Conservation (phyloP, 2,888 invertebrate genomes). For the Philereme transversata region DNA sequence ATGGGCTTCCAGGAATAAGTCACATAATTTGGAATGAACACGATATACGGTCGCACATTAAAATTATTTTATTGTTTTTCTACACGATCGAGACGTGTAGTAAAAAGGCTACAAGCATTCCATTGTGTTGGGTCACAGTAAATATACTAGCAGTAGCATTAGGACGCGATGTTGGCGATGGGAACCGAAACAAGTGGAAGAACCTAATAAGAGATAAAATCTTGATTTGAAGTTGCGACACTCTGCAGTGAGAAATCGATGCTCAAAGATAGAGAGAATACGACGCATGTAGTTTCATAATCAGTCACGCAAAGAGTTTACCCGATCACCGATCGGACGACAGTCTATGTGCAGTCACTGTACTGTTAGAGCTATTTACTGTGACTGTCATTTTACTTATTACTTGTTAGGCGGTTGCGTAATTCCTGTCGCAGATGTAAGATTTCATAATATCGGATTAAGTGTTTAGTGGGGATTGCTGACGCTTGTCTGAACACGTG, state of each 20-base stretch:
- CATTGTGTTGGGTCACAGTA: conserved; percentile 28
- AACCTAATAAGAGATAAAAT: no score
- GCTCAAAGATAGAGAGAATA: no score
- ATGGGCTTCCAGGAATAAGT: conserved; percentile 49
- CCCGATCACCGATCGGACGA: no score
- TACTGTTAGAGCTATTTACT: no score
- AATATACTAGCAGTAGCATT: neutral
- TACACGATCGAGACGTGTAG: conserved; percentile 20
- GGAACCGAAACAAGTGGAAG: no score
- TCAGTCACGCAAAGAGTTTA: no score
- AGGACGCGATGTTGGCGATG: neutral
- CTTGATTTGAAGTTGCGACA: no score
- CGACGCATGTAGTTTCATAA: no score
- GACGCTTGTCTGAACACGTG: conserved; percentile 49
- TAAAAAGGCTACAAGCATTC: conserved; percentile 32
- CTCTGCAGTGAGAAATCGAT: no score
- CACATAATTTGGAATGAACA: conserved; percentile 46
- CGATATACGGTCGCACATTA: conserved; percentile 52
- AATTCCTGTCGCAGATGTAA: conserved; percentile 59
- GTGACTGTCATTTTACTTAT: conserved; percentile 19
- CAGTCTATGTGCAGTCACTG: no score
- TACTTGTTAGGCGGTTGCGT: conserved; percentile 40
- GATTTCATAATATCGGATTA: conserved; percentile 64
- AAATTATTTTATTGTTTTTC: conserved; percentile 60
- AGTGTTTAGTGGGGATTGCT: conserved; percentile 39